A percentile compares a stretch with the other conserved stretches of the same genome.
Conservation (phyloP, 2,888 invertebrate genomes). For the Trachelus troglodyta region DNA sequence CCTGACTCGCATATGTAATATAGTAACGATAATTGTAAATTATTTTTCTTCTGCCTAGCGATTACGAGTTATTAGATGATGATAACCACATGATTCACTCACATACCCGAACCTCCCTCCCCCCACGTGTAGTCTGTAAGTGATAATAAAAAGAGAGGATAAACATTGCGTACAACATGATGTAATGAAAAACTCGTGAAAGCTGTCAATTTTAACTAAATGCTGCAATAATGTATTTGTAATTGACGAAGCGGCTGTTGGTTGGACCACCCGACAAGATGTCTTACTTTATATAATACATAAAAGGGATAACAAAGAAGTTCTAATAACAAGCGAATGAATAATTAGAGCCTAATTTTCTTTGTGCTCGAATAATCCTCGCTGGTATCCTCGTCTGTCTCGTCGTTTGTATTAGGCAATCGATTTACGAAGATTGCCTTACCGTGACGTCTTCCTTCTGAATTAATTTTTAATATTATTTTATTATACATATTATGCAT, state of each 20-base stretch:
- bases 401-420: not conserved
- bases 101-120: not conserved
- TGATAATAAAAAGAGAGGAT: not conserved
- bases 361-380: slow-evolving; percentile 6
- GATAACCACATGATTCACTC: not conserved
- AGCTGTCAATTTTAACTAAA: not conserved
- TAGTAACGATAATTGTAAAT: slow-evolving; percentile 8
- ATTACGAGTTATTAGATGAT: not conserved
- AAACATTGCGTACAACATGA: not conserved
- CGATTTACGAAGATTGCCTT: slow-evolving; percentile 49
- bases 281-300: not conserved
- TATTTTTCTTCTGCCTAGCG: slow-evolving; percentile 6
- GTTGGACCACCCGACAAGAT: not conserved
- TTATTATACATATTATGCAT: not conserved
- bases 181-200: not conserved
- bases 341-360: slow-evolving; percentile 16
- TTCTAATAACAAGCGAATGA: not conserved
- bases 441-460: slow-evolving; percentile 56
- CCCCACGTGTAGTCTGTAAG: not conserved
- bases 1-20: not conserved
- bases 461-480: slow-evolving; percentile 14
- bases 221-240: not conserved
- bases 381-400: slow-evolving; percentile 7
- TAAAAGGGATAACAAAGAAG: not conserved
- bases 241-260: not conserved